phyloP scores from a whole-genome alignment of 2,888 invertebrate genomes.

The Leucoma salicis region DNA sequence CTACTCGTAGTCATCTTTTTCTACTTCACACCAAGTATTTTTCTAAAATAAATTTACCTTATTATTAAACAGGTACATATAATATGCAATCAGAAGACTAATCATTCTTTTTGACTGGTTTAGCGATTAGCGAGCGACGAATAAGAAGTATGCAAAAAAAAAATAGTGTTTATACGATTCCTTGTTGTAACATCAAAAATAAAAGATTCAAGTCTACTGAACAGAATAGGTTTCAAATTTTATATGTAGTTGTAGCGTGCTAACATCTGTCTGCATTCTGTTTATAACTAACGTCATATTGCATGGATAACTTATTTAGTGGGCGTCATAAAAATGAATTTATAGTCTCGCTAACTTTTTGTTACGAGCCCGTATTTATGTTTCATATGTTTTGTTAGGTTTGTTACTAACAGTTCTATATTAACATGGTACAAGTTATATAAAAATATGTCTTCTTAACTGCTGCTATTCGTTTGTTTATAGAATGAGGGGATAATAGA shows the following conservation, averaged over 20 bases:
- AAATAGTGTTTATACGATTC: too few species aligned
- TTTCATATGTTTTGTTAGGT: conserved; percentile 6
- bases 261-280: conserved; percentile 28
- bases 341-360: conserved; percentile 33
- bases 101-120: neutral
- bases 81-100: too few species aligned
- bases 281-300: conserved; percentile 27
- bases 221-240: conserved; percentile 5
- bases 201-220: conserved; percentile 5
- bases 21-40: too few species aligned
- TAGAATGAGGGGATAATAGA: too few species aligned
- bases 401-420: neutral
- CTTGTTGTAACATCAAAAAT: conserved; percentile 5
- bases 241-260: conserved; percentile 10
- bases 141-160: neutral
- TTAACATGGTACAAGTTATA: too few species aligned
- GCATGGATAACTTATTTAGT: conserved; percentile 34
- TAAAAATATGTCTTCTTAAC: conserved; percentile 6
- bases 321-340: conserved; percentile 36
- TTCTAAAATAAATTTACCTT: too few species aligned
- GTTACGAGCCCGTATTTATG: conserved; percentile 20
- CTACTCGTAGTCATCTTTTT: too few species aligned
- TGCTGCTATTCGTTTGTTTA: too few species aligned
- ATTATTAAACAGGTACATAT: too few species aligned
- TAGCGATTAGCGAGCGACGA: too few species aligned